Evolutionary conservation across 1,140 invertebrate species (phyloP).

Genomic region (Listronotus bonariensis): DNA sequence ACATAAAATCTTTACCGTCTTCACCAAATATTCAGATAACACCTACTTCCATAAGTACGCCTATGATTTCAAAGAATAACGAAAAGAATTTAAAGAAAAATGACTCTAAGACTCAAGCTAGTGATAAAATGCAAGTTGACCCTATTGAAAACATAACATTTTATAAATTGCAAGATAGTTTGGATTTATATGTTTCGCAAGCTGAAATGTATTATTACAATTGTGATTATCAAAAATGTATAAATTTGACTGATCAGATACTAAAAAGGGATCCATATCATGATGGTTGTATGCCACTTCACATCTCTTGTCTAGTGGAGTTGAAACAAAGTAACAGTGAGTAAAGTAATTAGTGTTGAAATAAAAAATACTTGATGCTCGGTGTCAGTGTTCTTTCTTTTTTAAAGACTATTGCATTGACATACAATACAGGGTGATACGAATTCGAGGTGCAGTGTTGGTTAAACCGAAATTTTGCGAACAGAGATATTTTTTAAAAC

Average conservation of each 20-base stretch:
- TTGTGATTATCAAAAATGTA: slow-evolving; percentile 81
- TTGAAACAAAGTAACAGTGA: slow-evolving; percentile 83
- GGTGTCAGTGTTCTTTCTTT: slow-evolving; percentile 22
- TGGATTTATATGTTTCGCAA: slow-evolving; percentile 75
- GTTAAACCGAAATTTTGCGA: too few relatives aligned
- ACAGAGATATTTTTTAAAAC: too few relatives aligned
- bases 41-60: slow-evolving; percentile 55
- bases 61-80: slow-evolving; percentile 37
- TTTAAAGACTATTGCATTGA: too few relatives aligned
- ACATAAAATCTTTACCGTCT: slow-evolving; percentile 32
- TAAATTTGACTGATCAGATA: slow-evolving; percentile 71
- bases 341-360: slow-evolving; percentile 36
- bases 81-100: slow-evolving; percentile 35
- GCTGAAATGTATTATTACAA: slow-evolving; percentile 87
- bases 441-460: too few relatives aligned
- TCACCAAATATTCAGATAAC: slow-evolving; percentile 26
- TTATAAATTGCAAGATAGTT: slow-evolving; percentile 65
- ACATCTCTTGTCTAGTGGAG: slow-evolving; percentile 93
- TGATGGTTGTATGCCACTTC: slow-evolving; percentile 79
- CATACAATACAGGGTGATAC: too few relatives aligned
- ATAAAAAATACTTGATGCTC: background rate
- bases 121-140: slow-evolving; percentile 33
- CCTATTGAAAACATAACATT: slow-evolving; percentile 12
- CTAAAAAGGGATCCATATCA: slow-evolving; percentile 86
- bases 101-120: slow-evolving; percentile 15